Conservation (phyloP, 2,113 vertebrate genomes). For the Puma concolor region DNA sequence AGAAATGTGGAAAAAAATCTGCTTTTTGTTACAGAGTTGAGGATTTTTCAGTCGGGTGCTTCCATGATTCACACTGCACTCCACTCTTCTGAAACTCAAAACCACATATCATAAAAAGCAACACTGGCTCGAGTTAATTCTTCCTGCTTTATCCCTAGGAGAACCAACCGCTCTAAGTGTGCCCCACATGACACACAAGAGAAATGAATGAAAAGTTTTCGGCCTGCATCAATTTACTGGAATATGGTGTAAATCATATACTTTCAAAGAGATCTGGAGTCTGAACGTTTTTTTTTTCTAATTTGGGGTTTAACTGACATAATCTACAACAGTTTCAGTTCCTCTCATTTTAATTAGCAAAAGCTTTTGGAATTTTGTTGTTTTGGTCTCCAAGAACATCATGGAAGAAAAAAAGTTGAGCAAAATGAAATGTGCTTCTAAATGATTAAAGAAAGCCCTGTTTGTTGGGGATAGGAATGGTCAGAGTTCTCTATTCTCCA, state of each 20-base stretch:
- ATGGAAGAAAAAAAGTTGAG: constrained; percentile 58
- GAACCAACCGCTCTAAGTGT: background rate
- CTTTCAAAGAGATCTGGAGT: constrained; percentile 69
- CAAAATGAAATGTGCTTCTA: constrained; percentile 42
- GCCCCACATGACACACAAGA: constrained; percentile 40
- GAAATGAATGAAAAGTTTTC: constrained; percentile 58
- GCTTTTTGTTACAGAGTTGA: constrained; percentile 64
- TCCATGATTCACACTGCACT: constrained; percentile 61
- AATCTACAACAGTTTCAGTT: constrained; percentile 72
- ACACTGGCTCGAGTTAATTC: constrained; percentile 64
- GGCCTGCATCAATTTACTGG: constrained; percentile 59
- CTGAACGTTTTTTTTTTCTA: background rate
- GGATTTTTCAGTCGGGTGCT: constrained; percentile 60
- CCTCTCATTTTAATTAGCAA: constrained; percentile 68
- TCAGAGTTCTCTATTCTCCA: background rate
- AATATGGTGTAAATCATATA: constrained; percentile 75
- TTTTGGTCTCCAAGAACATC: constrained; percentile 67
- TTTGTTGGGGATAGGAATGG: constrained; percentile 24
- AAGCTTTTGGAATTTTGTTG: constrained; percentile 75
- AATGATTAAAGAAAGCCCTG: constrained; percentile 78
- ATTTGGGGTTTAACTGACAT: constrained; percentile 64
- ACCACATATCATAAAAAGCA: constrained; percentile 69
- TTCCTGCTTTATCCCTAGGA: constrained; percentile 67
- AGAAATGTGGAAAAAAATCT: constrained; percentile 64
- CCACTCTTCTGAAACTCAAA: constrained; percentile 63